These are phyloP conservation scores for Enteromius unitaeniatus DNA, from an alignment of 2,797 vertebrate species.

Conservation along the genomic window DNA sequence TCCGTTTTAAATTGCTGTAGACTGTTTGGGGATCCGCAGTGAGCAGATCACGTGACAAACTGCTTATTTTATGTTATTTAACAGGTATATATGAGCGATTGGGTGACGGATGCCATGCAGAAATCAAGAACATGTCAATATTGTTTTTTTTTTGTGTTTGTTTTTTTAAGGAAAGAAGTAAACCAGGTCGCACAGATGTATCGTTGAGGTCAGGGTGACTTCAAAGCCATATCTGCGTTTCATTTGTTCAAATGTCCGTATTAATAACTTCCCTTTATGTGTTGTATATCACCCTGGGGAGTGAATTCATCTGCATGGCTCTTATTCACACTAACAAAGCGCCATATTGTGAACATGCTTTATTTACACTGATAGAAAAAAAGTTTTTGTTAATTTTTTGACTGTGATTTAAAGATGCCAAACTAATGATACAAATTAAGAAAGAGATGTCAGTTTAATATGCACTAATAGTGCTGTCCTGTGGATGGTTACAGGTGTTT, in stretches of 20 bases:
- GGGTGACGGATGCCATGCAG: background rate
- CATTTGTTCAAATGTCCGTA: background rate
- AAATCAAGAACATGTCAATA: background rate
- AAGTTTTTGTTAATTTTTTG: constrained; percentile 61
- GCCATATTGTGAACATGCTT: constrained; percentile 71
- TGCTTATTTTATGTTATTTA: constrained; percentile 13
- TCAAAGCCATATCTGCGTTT: constrained; percentile 26
- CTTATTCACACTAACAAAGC: constrained; percentile 67
- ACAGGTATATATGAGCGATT: background rate
- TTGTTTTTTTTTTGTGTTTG: background rate
- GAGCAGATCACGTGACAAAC: background rate
- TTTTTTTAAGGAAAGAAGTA: background rate
- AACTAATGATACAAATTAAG: constrained; percentile 56
- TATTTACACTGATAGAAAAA: constrained; percentile 52
- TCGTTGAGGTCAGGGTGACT: background rate
- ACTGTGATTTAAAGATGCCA: constrained; percentile 60
- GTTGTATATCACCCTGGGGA: background rate
- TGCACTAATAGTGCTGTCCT: constrained; percentile 24
- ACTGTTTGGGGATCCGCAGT: background rate
- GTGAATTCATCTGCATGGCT: constrained; percentile 55
- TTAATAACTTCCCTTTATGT: constrained; percentile 21
- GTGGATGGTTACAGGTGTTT: constrained; percentile 46
- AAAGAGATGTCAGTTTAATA: constrained; percentile 39
- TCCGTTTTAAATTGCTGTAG: background rate
- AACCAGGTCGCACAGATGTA: background rate